Evolutionary conservation across 1,140 invertebrate genomes (phyloP), one percentile per base, ranked within the genome.

Genomic region (Cotesia vestalis): DNA sequence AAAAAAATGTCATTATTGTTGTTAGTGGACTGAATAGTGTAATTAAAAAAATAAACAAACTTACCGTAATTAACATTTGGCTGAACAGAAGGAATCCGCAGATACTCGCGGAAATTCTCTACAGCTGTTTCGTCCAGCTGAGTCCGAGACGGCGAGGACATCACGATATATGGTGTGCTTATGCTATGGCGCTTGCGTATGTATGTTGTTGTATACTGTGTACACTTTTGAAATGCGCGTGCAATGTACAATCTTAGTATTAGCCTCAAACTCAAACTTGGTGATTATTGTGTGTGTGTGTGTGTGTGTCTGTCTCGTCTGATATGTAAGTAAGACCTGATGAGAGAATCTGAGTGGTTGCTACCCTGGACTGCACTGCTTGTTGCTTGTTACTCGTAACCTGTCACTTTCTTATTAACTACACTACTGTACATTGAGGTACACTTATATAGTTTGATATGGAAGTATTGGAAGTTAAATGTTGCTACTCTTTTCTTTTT

Each of bases 1-100:
- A 52, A 17, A 64, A 14, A 64, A n/a, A n/a, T 64, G 4, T 27
- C n/a, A 8, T 14, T 6, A 57, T 20, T 57, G 40, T 40, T 38
- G 17, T 8, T 3, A 9, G 20, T 35, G 27, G n/a, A 17, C 40
- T 4, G 3, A 4, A 46, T 14, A 38, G 12, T 61, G 27, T 69
- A 20, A 20, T 46, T 14, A 34, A 46, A 71, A 57, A 46, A 57
- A 8, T 55, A n/a, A n/a, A 61, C 46, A 46, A 17, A 81, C 89
- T 91, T 87, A 94, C 93, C 91, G 88, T 96, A 95, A 88, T 96
- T 89, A 27, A 94, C 88, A 81, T 94, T 84, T 0, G 95, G 95
- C 76, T 96, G 95, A 0, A 95, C 93, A 35, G 92, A 92, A 1
- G 94, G 92, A 59, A 96, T 94, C 73, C 89, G 85, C 34, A 96